Conservation (phyloP, 2,113 vertebrate species). For the Leiothrix lutea region DNA sequence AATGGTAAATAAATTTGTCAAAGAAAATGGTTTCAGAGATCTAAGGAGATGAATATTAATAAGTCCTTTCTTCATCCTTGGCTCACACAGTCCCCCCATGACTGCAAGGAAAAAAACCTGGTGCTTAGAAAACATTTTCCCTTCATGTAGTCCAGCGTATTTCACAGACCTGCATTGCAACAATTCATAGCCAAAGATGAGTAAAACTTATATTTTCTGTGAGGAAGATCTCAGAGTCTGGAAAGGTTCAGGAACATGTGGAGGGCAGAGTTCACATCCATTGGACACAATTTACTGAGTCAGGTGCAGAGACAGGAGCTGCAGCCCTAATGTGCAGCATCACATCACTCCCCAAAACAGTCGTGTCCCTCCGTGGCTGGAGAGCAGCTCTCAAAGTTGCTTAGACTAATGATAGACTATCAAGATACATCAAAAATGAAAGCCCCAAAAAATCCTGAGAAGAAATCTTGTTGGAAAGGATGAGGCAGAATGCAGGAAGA, state of each 20-base stretch:
- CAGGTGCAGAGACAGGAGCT: not conserved
- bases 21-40: not conserved
- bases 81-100: not conserved
- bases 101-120: not conserved
- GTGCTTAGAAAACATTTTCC: conserved; percentile 51
- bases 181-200: conserved; percentile 49
- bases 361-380: not conserved
- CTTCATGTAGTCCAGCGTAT: conserved; percentile 36
- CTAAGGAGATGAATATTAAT: not conserved
- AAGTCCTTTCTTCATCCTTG: conserved; percentile 33
- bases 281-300: conserved; percentile 18
- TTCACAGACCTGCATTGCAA: conserved; percentile 37
- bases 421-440: not conserved
- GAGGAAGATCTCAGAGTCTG: conserved; percentile 22
- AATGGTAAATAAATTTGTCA: not conserved
- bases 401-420: not conserved
- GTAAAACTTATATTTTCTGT: conserved; percentile 42
- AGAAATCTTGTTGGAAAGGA: not conserved
- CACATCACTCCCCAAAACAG: not conserved
- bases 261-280: not conserved
- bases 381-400: not conserved
- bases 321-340: conserved; percentile 2
- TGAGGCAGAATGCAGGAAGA: not conserved
- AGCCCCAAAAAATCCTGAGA: not conserved
- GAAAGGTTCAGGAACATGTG: conserved; percentile 36